Percentiles rank a stretch among this genome's conserved stretches.
These are phyloP conservation scores for Gulo gulo DNA, from an alignment of 2,113 vertebrate species.

Conservation along the genomic window DNA sequence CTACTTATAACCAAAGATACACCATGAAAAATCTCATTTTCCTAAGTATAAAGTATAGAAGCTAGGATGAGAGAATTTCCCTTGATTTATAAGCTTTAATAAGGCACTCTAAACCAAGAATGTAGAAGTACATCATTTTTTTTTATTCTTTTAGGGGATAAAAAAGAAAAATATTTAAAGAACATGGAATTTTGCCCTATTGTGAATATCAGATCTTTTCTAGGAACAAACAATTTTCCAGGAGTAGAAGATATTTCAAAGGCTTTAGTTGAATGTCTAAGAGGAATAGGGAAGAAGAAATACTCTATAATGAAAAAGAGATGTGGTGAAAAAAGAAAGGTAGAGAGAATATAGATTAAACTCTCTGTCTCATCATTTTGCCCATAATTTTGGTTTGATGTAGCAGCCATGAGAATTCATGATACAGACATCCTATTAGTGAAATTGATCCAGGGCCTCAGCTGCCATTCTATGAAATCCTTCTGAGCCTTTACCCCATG, in stretches of 20 bases:
- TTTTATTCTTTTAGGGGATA: background rate
- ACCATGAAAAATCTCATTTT: conserved; percentile 62
- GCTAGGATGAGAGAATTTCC: conserved; percentile 29
- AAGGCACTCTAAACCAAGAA: conserved; percentile 40
- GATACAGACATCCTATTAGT: background rate
- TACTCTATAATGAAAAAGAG: background rate
- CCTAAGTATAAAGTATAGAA: conserved; percentile 50
- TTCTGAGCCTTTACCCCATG: background rate
- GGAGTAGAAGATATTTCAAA: background rate
- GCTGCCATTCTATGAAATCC: background rate
- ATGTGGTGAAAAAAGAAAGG: background rate
- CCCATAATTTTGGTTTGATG: background rate
- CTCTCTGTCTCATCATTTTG: background rate
- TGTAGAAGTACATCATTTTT: background rate
- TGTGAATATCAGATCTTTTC: conserved; percentile 22
- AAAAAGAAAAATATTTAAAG: conserved; percentile 15
- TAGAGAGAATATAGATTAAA: background rate
- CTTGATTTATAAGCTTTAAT: conserved; percentile 60
- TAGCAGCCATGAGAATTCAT: background rate
- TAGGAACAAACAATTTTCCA: background rate
- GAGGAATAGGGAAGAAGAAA: background rate
- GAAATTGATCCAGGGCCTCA: background rate
- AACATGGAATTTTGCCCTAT: background rate
- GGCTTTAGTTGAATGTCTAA: background rate
- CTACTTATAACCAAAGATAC: conserved; percentile 67